These are phyloP conservation scores for Bombus vancouverensis DNA, from an alignment of 1,140 invertebrate species.

Conservation along the genomic window DNA sequence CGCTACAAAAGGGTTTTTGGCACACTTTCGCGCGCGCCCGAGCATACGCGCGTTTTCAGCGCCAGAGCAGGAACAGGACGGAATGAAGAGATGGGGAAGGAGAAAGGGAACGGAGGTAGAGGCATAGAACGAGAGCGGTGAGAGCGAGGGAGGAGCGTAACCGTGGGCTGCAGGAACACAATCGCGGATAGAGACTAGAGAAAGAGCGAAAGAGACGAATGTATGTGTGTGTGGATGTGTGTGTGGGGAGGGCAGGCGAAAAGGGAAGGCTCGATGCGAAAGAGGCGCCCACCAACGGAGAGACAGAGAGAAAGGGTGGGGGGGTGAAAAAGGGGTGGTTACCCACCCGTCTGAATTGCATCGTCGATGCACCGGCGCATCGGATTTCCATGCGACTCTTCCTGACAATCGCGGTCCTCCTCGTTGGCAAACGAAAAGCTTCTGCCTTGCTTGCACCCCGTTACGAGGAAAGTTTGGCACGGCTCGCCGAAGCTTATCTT, in stretches of 20 bases:
- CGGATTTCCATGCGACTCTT: constrained; percentile 70
- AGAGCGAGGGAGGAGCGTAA: constrained; percentile 32
- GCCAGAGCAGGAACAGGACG: constrained; percentile 17
- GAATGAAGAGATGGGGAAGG: neutral
- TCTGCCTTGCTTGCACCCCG: constrained; percentile 51
- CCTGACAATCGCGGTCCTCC: constrained; percentile 67
- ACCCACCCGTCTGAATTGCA: constrained; percentile 69
- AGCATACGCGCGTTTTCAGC: constrained; percentile 58
- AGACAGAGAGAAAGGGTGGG: neutral
- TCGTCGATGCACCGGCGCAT: constrained; percentile 69
- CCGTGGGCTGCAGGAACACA: neutral
- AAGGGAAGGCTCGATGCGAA: constrained; percentile 18
- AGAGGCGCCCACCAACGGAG: constrained; percentile 63
- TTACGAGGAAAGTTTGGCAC: constrained; percentile 68
- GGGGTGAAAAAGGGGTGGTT: constrained; percentile 40
- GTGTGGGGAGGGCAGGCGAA: neutral
- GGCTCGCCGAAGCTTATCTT: constrained; percentile 59
- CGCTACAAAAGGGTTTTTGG: constrained; percentile 76
- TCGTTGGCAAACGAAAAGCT: constrained; percentile 55
- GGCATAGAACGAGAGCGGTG: neutral
- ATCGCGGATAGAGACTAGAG: neutral
- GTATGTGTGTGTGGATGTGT: neutral
- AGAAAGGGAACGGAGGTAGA: constrained; percentile 8
- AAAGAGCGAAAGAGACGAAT: constrained; percentile 54
- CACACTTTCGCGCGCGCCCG: constrained; percentile 73